Evolutionary conservation across 2,888 invertebrate genomes (phyloP), one percentile per base, ranked within the genome.

Genomic region (Brassicogethes aeneus): DNA sequence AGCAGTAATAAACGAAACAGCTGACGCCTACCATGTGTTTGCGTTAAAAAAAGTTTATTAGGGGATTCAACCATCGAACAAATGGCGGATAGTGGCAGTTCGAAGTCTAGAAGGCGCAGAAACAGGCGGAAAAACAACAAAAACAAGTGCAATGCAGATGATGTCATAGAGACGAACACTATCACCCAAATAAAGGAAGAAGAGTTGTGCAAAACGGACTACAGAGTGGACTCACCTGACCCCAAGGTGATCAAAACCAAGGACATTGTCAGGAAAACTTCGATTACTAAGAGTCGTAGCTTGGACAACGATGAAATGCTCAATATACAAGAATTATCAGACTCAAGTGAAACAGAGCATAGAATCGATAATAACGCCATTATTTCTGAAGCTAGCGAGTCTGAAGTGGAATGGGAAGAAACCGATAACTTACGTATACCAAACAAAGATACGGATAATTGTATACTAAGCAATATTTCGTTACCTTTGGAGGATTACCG

Each of bases 321-420:
- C 2, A 64, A 64, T 56, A 69, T 69, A 3, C 64, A 65, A 44
- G 68, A 68, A 55, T 43, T 68, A 2, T 60, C 62, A 0, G 63
- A 63, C 43, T 47, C 53, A 1, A 59, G 56, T 42, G 62, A 61
- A 44, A 50, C 44, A 15, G 62, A 64, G 43, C 55, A 56, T 50
- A 52, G 55, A 42, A 52, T 52, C 23, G 50, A 69, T 31, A 61
- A 66, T 39, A 56, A 73, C 42, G 65, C 70, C 41, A 61, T 81
- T 16, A 70, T 85, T 10, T 73, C 76, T 30, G 83, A 83, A 62
- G 77, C 74, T 1, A 49, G 52, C 15, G 80, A 79, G 42, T 75
- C 77, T 1, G 80, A 80, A 36, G 64, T 73, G 29, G 76, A 80
- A 53, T 76, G 74, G 71, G 79, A 79, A 57, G 69, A 68, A 49